Evolutionary conservation across 2,888 invertebrate genomes (phyloP), one percentile per base, ranked within the genome.

Genomic region (Psylliodes chrysocephalus): DNA sequence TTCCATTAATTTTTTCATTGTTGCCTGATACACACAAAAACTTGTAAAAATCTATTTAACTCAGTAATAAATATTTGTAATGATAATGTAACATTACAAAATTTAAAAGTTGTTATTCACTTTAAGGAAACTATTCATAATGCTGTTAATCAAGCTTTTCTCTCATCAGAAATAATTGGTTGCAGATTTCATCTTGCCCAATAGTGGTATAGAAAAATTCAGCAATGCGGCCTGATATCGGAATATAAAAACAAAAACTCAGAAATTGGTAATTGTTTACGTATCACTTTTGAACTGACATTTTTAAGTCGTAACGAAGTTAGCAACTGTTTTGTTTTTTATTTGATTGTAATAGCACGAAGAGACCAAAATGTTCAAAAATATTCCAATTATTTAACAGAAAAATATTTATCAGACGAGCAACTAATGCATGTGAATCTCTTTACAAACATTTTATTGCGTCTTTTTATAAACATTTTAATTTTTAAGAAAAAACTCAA

Each of bases 251-350:
- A 30, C 7, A 5, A 14, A 44, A 17, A 1, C 8, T 44, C 44
- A 1, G 44, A 44, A 18, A 6, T 46, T 19, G 52, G 33, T 17
- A 33, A 2, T 6, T 52, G 35, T 15, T 18, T 52, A 18, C 7
- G 19, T 15, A 15, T 52, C 17, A 35, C 35, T 35, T 52, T 52
- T 28, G 52, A 18, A 10, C 35, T 35, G 10, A 33, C 18, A 12
- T 52, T 35, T 35, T 14, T 52, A 28, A 52, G 12, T 52, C 35
- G 17, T 35, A n/a, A 2, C 1, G 22, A 12, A 51, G 51, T 51
- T 30, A 30, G 49, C 28, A 28, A 49, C 15, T 49, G 49, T 14
- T 49, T 25, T 49, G 49, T 25, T 25, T 25, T 49, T 30, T n/a
- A 49, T 49, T 49, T 49, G 22, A 7, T 25, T 18, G 25, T n/a